phyloP scores from a whole-genome alignment of 2,888 invertebrate species.

The Sclerodermus sp. region DNA sequence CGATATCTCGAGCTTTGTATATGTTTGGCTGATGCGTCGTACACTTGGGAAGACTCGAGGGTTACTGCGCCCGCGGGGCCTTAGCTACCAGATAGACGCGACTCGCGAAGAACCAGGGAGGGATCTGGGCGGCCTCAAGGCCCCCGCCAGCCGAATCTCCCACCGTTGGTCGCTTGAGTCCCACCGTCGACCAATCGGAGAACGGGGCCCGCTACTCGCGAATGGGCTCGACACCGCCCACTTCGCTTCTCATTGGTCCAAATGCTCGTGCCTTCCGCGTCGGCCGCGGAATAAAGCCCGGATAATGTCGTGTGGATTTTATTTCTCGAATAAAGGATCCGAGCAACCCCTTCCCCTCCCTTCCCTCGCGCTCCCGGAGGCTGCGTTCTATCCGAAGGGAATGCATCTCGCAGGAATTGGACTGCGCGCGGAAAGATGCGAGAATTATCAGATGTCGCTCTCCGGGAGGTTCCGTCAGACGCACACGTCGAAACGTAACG shows the following conservation, averaged over 20 bases:
- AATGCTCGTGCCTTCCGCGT: conserved; percentile 5
- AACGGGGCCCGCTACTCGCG: background rate
- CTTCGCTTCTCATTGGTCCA: conserved; percentile 21
- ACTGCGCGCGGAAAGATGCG: background rate
- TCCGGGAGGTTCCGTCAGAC: too few species aligned
- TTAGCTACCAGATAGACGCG: conserved; percentile 54
- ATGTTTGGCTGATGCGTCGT: conserved; percentile 51
- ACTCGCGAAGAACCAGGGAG: conserved; percentile 20
- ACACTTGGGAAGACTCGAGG: conserved; percentile 55
- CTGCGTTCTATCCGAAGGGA: too few species aligned
- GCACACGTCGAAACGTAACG: too few species aligned
- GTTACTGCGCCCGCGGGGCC: conserved; percentile 58
- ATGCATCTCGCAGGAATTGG: background rate
- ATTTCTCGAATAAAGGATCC: conserved; percentile 37
- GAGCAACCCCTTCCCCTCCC: conserved; percentile 11
- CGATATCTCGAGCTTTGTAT: conserved; percentile 45
- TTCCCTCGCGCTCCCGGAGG: background rate
- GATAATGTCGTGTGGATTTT: conserved; percentile 36
- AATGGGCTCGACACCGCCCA: conserved; percentile 16
- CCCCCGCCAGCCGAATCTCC: conserved; percentile 21
- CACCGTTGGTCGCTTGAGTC: conserved; percentile 31
- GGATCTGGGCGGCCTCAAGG: conserved; percentile 36
- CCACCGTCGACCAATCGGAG: background rate
- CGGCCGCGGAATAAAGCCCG: conserved; percentile 22
- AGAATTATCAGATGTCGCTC: background rate